Evolutionary conservation across 2,113 vertebrate species (phyloP).

Genomic region (Eulemur rufifrons): DNA sequence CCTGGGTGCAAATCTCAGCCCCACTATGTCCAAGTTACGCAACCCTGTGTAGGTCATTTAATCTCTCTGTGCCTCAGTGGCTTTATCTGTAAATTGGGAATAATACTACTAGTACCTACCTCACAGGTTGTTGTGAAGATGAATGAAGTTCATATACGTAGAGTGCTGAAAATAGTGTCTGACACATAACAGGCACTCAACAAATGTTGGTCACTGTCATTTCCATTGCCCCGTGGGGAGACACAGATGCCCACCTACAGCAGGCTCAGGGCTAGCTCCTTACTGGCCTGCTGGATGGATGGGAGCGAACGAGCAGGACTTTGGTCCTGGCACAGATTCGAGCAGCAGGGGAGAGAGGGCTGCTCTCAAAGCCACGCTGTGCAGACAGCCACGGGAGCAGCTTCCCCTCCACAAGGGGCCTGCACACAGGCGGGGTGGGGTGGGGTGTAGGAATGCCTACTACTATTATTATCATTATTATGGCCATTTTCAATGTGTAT

Average conservation of each 20-base stretch:
- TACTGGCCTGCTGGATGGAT: too few relatives aligned
- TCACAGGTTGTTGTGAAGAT: not conserved
- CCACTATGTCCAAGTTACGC: too few relatives aligned
- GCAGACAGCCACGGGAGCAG: not conserved
- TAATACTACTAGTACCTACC: not conserved
- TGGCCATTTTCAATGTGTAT: not conserved
- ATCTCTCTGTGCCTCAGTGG: not conserved
- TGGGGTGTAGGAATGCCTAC: rapidly evolving
- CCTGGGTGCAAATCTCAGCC: not conserved
- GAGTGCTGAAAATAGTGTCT: not conserved
- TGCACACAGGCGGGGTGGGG: rapidly evolving
- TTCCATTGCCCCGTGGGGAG: not conserved
- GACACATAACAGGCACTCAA: not conserved
- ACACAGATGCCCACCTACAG: not conserved
- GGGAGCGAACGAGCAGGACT: not conserved
- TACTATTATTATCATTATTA: not conserved
- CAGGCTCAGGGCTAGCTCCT: not conserved
- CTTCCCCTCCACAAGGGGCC: not conserved
- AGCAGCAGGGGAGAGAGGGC: not conserved
- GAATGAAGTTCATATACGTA: not conserved
- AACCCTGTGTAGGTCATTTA: not conserved
- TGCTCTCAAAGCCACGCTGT: not conserved
- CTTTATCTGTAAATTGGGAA: not conserved
- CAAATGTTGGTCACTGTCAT: too few relatives aligned
- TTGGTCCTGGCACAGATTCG: not conserved